Percentiles rank a stretch among this genome's conserved stretches.
Conservation (phyloP, 2,888 invertebrate species). For the Cryptus viduatorius region DNA sequence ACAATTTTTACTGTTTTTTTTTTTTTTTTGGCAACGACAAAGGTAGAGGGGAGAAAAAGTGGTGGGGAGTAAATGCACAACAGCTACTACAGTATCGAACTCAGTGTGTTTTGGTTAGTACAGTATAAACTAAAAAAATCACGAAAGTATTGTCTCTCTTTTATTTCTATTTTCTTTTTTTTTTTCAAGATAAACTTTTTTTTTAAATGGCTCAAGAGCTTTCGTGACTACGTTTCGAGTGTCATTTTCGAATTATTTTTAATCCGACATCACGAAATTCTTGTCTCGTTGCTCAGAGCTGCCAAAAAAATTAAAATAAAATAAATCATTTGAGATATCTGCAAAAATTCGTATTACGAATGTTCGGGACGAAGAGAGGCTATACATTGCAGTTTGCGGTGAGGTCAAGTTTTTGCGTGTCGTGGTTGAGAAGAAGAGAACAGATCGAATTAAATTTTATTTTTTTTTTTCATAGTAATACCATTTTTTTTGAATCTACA, state of each 20-base stretch:
- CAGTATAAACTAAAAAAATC: constrained; percentile 62
- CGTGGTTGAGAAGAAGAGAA: constrained; percentile 70
- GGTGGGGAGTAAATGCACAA: constrained; percentile 65
- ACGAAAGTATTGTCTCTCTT: constrained; percentile 65
- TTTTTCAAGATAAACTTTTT: neutral
- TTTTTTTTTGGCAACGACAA: constrained; percentile 43
- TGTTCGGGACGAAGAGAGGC: constrained; percentile 58
- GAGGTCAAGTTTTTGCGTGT: constrained; percentile 70
- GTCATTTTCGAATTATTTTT: neutral
- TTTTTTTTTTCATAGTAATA: constrained; percentile 25
- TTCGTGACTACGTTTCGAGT: constrained; percentile 8
- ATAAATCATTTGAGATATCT: neutral
- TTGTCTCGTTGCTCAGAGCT: constrained; percentile 43
- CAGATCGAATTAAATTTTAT: constrained; percentile 57
- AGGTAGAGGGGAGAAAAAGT: constrained; percentile 44
- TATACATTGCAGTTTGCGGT: constrained; percentile 70
- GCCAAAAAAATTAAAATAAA: neutral
- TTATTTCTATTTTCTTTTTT: neutral
- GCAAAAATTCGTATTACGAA: constrained; percentile 34
- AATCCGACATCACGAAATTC: constrained; percentile 32
- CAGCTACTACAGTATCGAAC: constrained; percentile 68
- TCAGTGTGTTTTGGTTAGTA: constrained; percentile 68
- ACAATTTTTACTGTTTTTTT: constrained; percentile 6
- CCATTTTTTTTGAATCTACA: neutral
- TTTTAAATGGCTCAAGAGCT: constrained; percentile 17